Conservation (phyloP, 2,888 invertebrate species). For the Yponomeuta cagnagella region DNA sequence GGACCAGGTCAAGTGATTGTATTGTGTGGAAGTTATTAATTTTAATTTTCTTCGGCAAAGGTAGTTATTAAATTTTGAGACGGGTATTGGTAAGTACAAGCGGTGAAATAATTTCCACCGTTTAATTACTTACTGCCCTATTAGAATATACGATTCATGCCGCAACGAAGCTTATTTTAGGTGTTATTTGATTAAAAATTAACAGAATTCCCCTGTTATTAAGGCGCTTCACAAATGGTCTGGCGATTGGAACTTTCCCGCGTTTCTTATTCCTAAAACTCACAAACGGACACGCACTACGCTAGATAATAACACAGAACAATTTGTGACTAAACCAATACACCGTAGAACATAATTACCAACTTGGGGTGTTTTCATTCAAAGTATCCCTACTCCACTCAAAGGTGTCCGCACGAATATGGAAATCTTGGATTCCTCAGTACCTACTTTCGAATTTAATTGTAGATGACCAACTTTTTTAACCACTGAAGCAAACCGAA, state of each 20-base stretch:
- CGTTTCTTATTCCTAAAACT: slow-evolving; percentile 44
- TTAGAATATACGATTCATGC: slow-evolving; percentile 32
- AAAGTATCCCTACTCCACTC: slow-evolving; percentile 44
- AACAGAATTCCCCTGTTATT: slow-evolving; percentile 47
- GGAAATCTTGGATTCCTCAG: slow-evolving; percentile 35
- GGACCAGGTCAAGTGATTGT: too few relatives aligned
- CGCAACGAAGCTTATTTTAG: slow-evolving; percentile 64
- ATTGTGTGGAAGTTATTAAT: too few relatives aligned
- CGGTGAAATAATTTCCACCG: slow-evolving; percentile 24
- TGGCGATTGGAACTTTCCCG: slow-evolving; percentile 45
- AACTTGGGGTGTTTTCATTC: slow-evolving; percentile 52
- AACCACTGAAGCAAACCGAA: background rate
- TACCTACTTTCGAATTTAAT: slow-evolving; percentile 26
- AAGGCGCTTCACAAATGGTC: slow-evolving; percentile 40
- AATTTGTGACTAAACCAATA: slow-evolving; percentile 59
- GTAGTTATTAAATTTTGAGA: background rate
- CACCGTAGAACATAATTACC: slow-evolving; percentile 68
- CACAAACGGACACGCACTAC: slow-evolving; percentile 41
- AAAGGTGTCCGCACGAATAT: slow-evolving; percentile 70
- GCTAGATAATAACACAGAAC: slow-evolving; percentile 53
- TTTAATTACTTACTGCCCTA: slow-evolving; percentile 53
- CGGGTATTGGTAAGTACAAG: background rate
- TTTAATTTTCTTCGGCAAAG: background rate
- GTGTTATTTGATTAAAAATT: slow-evolving; percentile 70
- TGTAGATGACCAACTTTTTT: background rate